Evolutionary conservation across 37 sponge, comb jelly and placozoan genomes (phyloP), one percentile per base, ranked within the genome.

Genomic region (Haliclona indistincta): DNA sequence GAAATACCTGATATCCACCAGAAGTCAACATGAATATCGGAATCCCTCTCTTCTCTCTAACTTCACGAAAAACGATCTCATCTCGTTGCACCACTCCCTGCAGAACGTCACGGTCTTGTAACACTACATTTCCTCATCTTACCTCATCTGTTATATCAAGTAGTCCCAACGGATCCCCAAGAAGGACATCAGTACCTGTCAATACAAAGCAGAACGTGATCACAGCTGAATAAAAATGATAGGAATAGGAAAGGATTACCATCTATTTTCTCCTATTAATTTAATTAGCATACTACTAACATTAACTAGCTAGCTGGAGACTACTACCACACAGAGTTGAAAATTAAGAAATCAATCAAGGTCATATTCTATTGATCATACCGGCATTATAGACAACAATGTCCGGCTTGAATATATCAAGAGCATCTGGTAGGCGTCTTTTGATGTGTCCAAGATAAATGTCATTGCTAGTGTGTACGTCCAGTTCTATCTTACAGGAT

Each of bases 21-120:
- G 89, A 83, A 17, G 92, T 91, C 6, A 95, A 82, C 96, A 95
- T 95, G 78, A 95, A 62, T 54, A 95, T 81, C 37, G 96, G 96
- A 20, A 91, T 88, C n/a, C 53, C 54, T 61, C 84, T 83, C 2
- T 56, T 47, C 32, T 45, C 55, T 30, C 82, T 58, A 3, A 78
- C 82, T 29, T 82, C 82, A 13, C 20, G 39, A 47, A 91, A 95
- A 1, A 91, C 93, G 5, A 91, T 5, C 58, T 81, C 71, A 81
- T 95, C 96, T 74, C 96, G 81, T 33, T 80, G 49, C 25, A 56
- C 81, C 43, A 95, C 84, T 32, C 96, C 96, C 89, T 88, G 53
- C 38, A 66, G 13, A 34, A 51, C 10, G 29, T 35, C 33, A 44
- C 20, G 15, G 17, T 56, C 23, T 56, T 26, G 60, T n/a, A 19